Evolutionary conservation across 1,140 invertebrate species (phyloP).

Genomic region (Danaus melanippus): DNA sequence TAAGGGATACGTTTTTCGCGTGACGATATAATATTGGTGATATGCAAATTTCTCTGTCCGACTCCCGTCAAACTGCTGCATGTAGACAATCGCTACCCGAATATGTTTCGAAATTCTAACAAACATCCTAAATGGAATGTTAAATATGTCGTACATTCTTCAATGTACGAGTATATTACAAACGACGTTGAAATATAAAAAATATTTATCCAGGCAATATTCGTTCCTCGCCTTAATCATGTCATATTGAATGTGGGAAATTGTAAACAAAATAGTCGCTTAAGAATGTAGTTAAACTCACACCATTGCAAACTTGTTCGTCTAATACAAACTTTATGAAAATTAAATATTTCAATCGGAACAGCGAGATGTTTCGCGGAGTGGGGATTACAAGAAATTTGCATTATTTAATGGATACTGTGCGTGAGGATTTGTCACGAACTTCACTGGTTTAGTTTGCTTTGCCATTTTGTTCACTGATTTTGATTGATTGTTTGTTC

Average conservation of each 20-base stretch:
- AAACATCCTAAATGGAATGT: too few relatives aligned
- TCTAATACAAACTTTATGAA: constrained; percentile 69
- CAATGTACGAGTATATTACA: too few relatives aligned
- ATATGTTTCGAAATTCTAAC: constrained; percentile 15
- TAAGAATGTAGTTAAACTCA: too few relatives aligned
- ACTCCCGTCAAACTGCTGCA: constrained; percentile 36
- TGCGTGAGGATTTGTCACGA: constrained; percentile 64
- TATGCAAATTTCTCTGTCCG: constrained; percentile 64
- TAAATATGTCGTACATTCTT: too few relatives aligned
- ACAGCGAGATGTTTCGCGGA: constrained; percentile 44
- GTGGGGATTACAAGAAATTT: constrained; percentile 70
- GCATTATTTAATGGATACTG: constrained; percentile 68
- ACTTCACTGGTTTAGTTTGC: constrained; percentile 48
- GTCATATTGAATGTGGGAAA: too few relatives aligned
- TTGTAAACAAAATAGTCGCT: too few relatives aligned
- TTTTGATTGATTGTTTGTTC: constrained; percentile 46
- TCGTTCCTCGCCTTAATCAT: too few relatives aligned
- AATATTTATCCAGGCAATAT: too few relatives aligned
- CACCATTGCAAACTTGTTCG: constrained; percentile 24
- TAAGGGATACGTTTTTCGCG: constrained; percentile 71
- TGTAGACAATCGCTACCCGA: constrained; percentile 30
- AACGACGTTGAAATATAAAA: too few relatives aligned
- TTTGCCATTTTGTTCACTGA: constrained; percentile 33
- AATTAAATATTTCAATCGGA: constrained; percentile 69
- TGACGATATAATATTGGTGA: constrained; percentile 71